Conservation (phyloP, 2,113 vertebrate species). For the Cricetomys ansorgei region DNA sequence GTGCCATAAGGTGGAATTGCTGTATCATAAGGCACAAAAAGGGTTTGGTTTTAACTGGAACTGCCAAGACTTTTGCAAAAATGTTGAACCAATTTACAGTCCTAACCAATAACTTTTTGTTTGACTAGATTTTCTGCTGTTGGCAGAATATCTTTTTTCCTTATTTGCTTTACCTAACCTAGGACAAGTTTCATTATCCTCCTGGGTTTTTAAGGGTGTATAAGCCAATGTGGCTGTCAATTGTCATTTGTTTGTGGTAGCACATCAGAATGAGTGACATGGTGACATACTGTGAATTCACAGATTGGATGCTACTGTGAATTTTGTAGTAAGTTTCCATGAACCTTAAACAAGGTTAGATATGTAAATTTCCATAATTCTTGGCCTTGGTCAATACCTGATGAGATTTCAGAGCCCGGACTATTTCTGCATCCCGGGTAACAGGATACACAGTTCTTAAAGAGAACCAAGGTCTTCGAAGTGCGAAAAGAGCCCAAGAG, state of each 20-base stretch:
- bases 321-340: conserved; percentile 45
- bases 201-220: conserved; percentile 26
- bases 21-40: neutral
- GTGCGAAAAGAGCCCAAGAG: conserved; percentile 15
- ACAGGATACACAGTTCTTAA: neutral
- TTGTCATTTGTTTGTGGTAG: conserved; percentile 68
- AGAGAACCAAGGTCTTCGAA: conserved; percentile 39
- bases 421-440: conserved; percentile 29
- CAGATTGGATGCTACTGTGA: conserved; percentile 11
- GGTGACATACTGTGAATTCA: conserved; percentile 53
- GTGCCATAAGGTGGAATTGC: conserved; percentile 54
- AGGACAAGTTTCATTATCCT: conserved; percentile 51
- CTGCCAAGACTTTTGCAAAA: conserved; percentile 45
- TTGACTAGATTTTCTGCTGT: conserved; percentile 54
- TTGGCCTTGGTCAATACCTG: neutral
- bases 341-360: neutral
- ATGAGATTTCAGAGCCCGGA: conserved; percentile 26
- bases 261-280: conserved; percentile 15
- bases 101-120: conserved; percentile 34
- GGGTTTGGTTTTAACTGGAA: conserved; percentile 1
- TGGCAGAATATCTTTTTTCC: neutral
- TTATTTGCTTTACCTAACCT: conserved; percentile 56
- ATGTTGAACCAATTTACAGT: conserved; percentile 53
- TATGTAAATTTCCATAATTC: neutral
- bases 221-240: conserved; percentile 63